Evolutionary conservation across 2,797 vertebrate species (phyloP).

Genomic region (Brachyalestes nurse): DNA sequence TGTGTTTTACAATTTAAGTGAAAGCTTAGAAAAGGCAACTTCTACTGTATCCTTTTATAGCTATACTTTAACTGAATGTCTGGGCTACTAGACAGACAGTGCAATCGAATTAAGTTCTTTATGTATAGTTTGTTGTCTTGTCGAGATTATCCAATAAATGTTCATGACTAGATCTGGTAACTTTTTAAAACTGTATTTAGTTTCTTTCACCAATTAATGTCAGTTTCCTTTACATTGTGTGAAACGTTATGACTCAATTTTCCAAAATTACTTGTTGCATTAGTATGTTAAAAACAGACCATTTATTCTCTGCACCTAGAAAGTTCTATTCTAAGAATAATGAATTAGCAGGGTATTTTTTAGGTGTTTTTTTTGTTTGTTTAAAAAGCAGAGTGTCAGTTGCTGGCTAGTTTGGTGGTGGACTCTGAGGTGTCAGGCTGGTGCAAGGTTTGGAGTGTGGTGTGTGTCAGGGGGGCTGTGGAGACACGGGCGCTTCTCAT

Average conservation of each 20-base stretch:
- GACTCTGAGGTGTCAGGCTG: conserved; percentile 54
- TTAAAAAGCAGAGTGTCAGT: not conserved
- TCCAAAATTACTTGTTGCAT: not conserved
- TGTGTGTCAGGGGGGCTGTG: conserved; percentile 88
- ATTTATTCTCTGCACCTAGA: not conserved
- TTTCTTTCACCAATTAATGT: no score
- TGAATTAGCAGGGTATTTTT: not conserved
- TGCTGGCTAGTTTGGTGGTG: conserved; percentile 10
- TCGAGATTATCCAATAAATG: no score
- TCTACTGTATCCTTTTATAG: no score
- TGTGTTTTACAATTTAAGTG: no score
- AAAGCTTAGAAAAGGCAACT: no score
- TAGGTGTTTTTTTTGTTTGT: not conserved
- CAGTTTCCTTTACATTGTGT: not conserved
- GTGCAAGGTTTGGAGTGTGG: conserved; percentile 67
- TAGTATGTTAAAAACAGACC: not conserved
- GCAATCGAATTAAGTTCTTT: no score
- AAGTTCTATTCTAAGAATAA: not conserved
- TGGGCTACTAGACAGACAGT: no score
- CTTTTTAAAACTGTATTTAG: no score
- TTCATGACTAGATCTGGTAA: no score
- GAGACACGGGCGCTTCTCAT: conserved; percentile 76
- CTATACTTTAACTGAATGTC: no score
- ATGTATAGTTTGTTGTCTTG: no score
- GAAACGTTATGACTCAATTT: not conserved